Conservation (phyloP, 1,140 invertebrate genomes). For the Megathymus violae region DNA sequence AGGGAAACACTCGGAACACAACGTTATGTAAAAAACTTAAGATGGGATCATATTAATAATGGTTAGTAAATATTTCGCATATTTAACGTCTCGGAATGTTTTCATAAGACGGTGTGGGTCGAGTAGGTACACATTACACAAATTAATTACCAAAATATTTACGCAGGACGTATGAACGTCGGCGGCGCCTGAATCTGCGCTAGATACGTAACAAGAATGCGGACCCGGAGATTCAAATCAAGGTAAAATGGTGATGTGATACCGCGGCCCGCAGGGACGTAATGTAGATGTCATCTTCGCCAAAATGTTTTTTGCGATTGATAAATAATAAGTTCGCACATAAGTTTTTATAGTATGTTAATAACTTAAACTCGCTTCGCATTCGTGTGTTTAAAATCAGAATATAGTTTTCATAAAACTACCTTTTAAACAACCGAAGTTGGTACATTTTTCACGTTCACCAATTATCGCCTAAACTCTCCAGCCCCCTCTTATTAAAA, state of each 20-base stretch:
- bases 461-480: no score
- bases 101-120: constrained; percentile 51
- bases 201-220: constrained; percentile 77
- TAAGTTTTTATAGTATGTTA: constrained; percentile 7
- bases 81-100: constrained; percentile 56
- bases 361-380: neutral
- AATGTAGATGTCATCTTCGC: constrained; percentile 53
- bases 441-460: no score
- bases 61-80: constrained; percentile 53
- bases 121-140: constrained; percentile 48
- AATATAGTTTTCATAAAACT: no score
- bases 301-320: constrained; percentile 17
- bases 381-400: neutral
- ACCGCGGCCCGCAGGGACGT: constrained; percentile 52
- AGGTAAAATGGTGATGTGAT: constrained; percentile 63
- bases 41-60: constrained; percentile 47
- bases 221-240: constrained; percentile 76
- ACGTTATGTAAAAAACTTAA: constrained; percentile 25
- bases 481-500: no score
- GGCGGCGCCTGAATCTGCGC: constrained; percentile 61
- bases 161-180: constrained; percentile 59
- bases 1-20: constrained; percentile 8
- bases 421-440: no score
- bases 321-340: neutral
- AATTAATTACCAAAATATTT: constrained; percentile 80